Evolutionary conservation across 2,888 invertebrate species (phyloP), one percentile per base, ranked within the genome.

Genomic region (Pachliopta kotzebuea): DNA sequence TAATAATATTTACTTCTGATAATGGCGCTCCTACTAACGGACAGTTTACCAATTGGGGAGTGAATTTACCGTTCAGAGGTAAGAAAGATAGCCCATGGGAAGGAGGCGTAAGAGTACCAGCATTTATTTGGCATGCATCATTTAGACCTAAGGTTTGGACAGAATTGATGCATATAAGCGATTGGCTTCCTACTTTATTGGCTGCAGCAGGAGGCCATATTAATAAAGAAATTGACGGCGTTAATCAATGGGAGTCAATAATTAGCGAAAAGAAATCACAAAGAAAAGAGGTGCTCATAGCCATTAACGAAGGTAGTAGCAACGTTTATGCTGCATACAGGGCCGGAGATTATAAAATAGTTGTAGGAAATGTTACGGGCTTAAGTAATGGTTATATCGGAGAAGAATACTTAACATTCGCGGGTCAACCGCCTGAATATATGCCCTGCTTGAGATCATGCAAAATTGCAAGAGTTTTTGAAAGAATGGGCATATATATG

Each of bases 1-100:
- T 99, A 26, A 93, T 99, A 53, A 81, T 98, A 3, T 98, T 98
- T 78, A 94, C 96, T 69, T 96, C 97, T 9, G 98, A 98, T 79
- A 98, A 98, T 78, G 97, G 98, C 0, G 96, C 95, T 0, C 96
- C 96, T 0, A 95, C 96, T 0, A 91, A 93, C 54, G 97, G 97
- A 0, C 79, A 94, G 54, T 94, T 96, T 74, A 89, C 93, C 58
- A 98, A 97, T 80, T 93, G 94, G 70, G 96, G 95, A 0, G 95
- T 96, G 4, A 96, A 96, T 81, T 94, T 94, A 86, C 96, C 96
- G 4, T 90, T 96, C 0, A 92, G 95, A 78, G 96, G 96, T 21
- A 96, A 95, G 80, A 98, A 98, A 84, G 92, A 94, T 71, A 95
- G 96, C 0, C 91, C 96, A 0, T 97, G 95, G 94, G 98, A 98